A percentile compares a stretch with the other conserved stretches of the same genome.
Conservation (phyloP, 1,140 invertebrate species). For the Drosophila santomea region DNA sequence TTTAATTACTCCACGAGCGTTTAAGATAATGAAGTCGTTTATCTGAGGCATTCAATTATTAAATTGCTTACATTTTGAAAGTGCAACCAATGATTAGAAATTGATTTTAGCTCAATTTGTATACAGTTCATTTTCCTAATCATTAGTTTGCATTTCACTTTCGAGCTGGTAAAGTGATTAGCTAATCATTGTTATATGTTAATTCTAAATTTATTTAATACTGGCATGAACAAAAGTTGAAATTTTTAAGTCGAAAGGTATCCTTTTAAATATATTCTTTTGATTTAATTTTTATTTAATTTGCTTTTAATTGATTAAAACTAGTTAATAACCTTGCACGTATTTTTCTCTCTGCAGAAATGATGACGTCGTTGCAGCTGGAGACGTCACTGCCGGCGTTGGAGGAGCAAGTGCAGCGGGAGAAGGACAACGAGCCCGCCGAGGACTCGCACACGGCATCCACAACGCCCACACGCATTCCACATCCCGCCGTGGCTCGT, state of each 20-base stretch:
- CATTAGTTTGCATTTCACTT: slow-evolving; percentile 20
- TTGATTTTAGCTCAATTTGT: slow-evolving; percentile 35
- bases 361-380: slow-evolving; percentile 60
- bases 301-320: too few relatives aligned
- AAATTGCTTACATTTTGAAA: slow-evolving; percentile 70
- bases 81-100: slow-evolving; percentile 52
- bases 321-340: neutral
- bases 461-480: slow-evolving; percentile 66
- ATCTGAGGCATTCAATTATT: slow-evolving; percentile 72
- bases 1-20: slow-evolving; percentile 60
- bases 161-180: neutral
- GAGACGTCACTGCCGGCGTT: slow-evolving; percentile 59
- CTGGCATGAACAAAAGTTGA: too few relatives aligned
- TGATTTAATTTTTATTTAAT: too few relatives aligned
- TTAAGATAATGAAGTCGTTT: slow-evolving; percentile 79
- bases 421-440: slow-evolving; percentile 5
- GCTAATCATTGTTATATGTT: too few relatives aligned
- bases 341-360: neutral
- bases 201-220: too few relatives aligned
- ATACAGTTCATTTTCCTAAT: slow-evolving; percentile 21
- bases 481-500: slow-evolving; percentile 49
- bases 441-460: slow-evolving; percentile 20
- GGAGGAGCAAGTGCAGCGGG: slow-evolving; percentile 13
- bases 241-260: too few relatives aligned
- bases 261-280: too few relatives aligned